phyloP scores from a whole-genome alignment of 2,797 vertebrate genomes.

The Rhincodon typus region DNA sequence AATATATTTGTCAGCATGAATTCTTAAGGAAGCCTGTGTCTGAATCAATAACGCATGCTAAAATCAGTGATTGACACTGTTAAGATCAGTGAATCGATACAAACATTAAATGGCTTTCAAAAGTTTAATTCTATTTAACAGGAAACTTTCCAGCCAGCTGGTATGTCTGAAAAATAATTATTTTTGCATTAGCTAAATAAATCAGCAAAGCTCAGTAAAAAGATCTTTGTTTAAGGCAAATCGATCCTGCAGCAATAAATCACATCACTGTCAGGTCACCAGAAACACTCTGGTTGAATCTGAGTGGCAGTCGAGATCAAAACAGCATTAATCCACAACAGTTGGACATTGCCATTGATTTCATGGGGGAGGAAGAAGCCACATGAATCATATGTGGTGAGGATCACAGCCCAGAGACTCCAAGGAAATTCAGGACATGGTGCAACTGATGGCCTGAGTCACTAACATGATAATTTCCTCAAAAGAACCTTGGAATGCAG shows the following conservation, averaged over 20 bases:
- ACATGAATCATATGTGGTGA: background rate
- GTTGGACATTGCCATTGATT: background rate
- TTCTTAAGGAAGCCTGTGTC: background rate
- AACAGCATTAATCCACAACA: background rate
- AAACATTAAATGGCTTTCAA: slow-evolving; percentile 23
- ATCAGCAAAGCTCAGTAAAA: background rate
- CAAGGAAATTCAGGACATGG: background rate
- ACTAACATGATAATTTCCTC: background rate
- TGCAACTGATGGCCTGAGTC: too few species aligned
- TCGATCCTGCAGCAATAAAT: slow-evolving; percentile 9
- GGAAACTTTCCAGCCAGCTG: background rate
- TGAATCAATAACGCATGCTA: background rate
- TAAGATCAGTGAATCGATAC: slow-evolving; percentile 12
- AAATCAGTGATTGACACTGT: background rate
- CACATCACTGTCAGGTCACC: background rate
- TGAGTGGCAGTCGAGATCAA: background rate
- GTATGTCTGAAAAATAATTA: background rate
- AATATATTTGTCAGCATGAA: background rate
- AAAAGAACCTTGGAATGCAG: background rate
- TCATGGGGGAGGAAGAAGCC: background rate
- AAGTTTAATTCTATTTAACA: background rate
- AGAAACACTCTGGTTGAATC: background rate
- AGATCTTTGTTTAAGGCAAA: slow-evolving; percentile 18
- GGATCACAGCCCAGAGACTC: background rate
- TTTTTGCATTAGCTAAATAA: background rate